Evolutionary conservation across 2,113 vertebrate species (phyloP), one percentile per base, ranked within the genome.

Genomic region (Theristicus caerulescens): DNA sequence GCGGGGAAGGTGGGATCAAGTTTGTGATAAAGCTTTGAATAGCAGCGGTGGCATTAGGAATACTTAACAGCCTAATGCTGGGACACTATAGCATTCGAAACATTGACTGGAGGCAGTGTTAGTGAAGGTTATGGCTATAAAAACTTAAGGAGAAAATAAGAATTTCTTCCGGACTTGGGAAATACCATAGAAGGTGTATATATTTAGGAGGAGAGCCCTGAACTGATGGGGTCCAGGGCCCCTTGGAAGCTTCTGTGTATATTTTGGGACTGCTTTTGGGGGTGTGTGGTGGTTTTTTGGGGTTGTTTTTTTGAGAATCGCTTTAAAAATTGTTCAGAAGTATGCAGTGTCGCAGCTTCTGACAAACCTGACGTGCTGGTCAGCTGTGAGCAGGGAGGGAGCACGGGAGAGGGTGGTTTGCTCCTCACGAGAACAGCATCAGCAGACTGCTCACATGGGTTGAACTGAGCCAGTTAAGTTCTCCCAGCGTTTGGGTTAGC

Each of bases 1-100:
- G 42, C 24, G 7, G 72, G 57, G 42, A 82, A 84, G 40, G 31
- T 66, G 77, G 47, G 46, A 11, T 73, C 17, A 32, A 42, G 31
- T 11, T 42, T 24, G 29, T 38, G 31, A 13, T 61, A 17, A 22
- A 38, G 18, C 9, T 70, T 47, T 1, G 24, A 40, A 2, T 7
- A 26, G 32, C 32, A 9, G 17, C 10, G 55, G 8, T 59, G 71
- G 44, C 26, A 1, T 16, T 36, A 34, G 71, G 40, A 80, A 12
- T 58, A 4, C 10, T 57, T 25, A 38, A 20, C 13, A 71, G 16
- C 6, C 64, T 67, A 8, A 3, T 36, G 40, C 21, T 54, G n/a
- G 44, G 21, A 14, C 0, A 0, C 25, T 31, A 1, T 10, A 8
- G 9, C 31, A 1, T 64, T 47, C 8, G 29, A 31, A 73, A 31